Base-by-base conservation (phyloP, 92 coral and sea anemone genomes). In the Parazoanthus darwini region DNA sequence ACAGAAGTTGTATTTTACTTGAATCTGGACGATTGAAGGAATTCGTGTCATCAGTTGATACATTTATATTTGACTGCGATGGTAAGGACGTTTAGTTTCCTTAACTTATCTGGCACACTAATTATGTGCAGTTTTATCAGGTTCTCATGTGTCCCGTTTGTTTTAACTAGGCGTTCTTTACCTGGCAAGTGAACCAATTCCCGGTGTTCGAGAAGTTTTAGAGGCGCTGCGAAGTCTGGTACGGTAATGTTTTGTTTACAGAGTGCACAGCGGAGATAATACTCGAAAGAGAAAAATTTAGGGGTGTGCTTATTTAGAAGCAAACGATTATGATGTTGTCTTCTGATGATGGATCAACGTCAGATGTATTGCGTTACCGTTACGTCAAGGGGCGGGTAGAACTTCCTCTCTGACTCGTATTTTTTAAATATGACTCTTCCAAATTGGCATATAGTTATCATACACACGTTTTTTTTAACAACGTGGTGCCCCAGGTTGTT, bases 51-150 rank as follows among this genome's bases (percentile, higher is more conserved):
- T 68, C 78, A 33, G 46, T 44, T 26, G 87, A 84, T 44, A 84
- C 87, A 33, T 84, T 84, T 73, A 26, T 84, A 46, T 84, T 84
- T 84, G 87, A 84, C 67, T 84, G 87, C 56, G 87, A 84, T 46
- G 87, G 87, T 84, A 84, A 29, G 87, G 23, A 37, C 5, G 3
- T 33, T 18, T 71, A 43, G 23, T 18, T 6, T 33, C 33, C 35
- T 37, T 14, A 20, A 26, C 23, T 22, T 36, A 66, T 14, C n/a
- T 66, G 46, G 7, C 22, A 23, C 42, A 46, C 33, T 9, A 1
- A 15, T 48, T 29, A 78, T 0, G 39, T 29, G 9, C 16, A 15
- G 18, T 46, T 25, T n/a, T 25, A 13, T 18, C 63, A 3, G 35
- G 26, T 38, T 76, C 44, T 39, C 29, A 6, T 20, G 23, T 10